A percentile compares a stretch with the other conserved stretches of the same genome.
These are phyloP conservation scores for Temnothorax ravouxi DNA, from an alignment of 2,888 invertebrate species.

Conservation along the genomic window DNA sequence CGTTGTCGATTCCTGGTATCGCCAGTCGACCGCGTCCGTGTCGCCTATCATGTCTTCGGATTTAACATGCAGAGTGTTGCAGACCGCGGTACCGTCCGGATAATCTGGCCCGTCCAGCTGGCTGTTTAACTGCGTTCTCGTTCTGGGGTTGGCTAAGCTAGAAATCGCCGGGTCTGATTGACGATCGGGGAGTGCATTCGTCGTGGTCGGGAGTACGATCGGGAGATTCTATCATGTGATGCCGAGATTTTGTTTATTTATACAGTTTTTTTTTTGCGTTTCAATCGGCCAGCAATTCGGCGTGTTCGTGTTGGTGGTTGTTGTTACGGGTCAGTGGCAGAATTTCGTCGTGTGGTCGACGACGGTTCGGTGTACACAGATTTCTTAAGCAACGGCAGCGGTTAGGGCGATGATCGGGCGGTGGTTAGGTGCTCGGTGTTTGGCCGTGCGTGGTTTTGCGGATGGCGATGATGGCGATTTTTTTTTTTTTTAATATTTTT, in stretches of 20 bases:
- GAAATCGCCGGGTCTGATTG: constrained; percentile 85
- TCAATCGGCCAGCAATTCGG: constrained; percentile 35
- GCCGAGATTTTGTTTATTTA: constrained; percentile 33
- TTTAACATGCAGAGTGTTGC: not conserved
- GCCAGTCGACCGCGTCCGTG: constrained; percentile 11
- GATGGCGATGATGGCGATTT: constrained; percentile 52
- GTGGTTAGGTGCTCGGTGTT: constrained; percentile 46
- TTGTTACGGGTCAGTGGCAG: constrained; percentile 45
- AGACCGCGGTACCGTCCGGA: constrained; percentile 44
- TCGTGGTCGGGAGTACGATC: constrained; percentile 47
- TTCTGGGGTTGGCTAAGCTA: constrained; percentile 82
- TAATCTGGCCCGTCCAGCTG: constrained; percentile 51
- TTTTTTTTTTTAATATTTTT: constrained; percentile 29
- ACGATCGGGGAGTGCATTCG: constrained; percentile 75
- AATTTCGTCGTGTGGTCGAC: constrained; percentile 34
- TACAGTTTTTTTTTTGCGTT: constrained; percentile 33
- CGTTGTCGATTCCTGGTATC: not conserved
- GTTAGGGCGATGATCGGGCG: constrained; percentile 66
- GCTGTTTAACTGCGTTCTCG: constrained; percentile 56
- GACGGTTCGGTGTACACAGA: constrained; percentile 60
- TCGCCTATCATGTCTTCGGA: constrained; percentile 11
- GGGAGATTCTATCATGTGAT: constrained; percentile 61
- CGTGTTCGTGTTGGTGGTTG: constrained; percentile 27
- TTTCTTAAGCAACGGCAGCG: constrained; percentile 55
- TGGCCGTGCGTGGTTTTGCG: constrained; percentile 54